phyloP scores from a whole-genome alignment of 2,113 vertebrate species.

The Mesitornis unicolor region DNA sequence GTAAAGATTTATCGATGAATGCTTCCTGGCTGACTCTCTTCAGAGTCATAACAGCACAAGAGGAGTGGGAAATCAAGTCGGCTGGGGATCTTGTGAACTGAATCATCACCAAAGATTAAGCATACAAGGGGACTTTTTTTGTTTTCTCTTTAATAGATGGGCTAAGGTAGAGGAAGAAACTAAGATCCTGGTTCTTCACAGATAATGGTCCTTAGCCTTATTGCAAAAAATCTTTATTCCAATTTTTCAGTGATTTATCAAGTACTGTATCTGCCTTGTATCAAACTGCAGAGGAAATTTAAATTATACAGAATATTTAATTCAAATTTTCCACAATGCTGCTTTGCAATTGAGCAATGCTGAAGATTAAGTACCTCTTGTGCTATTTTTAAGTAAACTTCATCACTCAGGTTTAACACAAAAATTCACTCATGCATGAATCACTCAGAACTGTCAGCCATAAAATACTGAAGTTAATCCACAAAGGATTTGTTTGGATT shows the following conservation, averaged over 20 bases:
- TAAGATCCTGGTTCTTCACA: background rate
- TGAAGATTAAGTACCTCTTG: background rate
- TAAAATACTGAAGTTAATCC: background rate
- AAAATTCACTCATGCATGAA: background rate
- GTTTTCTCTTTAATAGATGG: background rate
- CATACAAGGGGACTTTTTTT: background rate
- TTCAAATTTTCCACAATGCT: background rate
- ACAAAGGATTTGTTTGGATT: background rate
- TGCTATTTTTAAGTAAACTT: background rate
- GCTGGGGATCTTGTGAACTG: background rate
- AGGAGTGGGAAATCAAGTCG: background rate
- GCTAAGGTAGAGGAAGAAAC: background rate
- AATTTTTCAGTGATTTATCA: background rate
- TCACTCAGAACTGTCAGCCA: background rate
- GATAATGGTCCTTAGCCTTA: background rate
- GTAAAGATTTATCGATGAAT: background rate
- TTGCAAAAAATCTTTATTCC: background rate
- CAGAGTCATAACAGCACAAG: background rate
- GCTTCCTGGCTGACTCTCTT: background rate
- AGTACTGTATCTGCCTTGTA: background rate
- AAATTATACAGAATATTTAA: background rate
- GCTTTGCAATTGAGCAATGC: background rate
- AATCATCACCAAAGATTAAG: background rate
- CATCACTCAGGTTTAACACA: background rate
- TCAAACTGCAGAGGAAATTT: background rate